These are phyloP conservation scores for Drosophila gaucha DNA, from an alignment of 2,888 invertebrate genomes.

Conservation along the genomic window DNA sequence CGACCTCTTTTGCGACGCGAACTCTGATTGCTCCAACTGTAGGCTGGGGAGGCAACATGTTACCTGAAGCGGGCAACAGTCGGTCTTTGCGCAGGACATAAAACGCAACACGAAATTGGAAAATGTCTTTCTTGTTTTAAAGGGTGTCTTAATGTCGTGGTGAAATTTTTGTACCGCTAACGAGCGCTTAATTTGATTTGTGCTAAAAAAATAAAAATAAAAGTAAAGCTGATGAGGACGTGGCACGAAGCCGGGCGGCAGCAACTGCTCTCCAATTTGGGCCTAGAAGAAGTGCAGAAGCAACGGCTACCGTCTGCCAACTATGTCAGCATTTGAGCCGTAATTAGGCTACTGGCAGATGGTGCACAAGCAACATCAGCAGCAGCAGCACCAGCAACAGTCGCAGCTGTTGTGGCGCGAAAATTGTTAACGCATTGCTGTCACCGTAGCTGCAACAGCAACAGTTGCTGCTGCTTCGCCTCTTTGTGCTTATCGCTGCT, in stretches of 20 bases:
- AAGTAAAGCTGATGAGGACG: conserved; percentile 57
- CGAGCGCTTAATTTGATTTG: conserved; percentile 74
- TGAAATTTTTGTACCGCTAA: conserved; percentile 65
- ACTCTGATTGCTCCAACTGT: conserved; percentile 38
- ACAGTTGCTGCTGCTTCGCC: conserved; percentile 20
- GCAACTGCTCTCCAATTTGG: conserved; percentile 35
- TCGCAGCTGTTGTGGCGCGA: conserved; percentile 69
- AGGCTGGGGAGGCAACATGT: background rate
- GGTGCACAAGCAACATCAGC: conserved; percentile 15
- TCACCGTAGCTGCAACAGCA: conserved; percentile 45
- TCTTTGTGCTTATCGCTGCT: conserved; percentile 58
- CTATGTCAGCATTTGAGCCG: conserved; percentile 71
- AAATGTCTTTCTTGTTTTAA: conserved; percentile 17
- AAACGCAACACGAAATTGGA: conserved; percentile 26
- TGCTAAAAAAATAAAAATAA: conserved; percentile 23
- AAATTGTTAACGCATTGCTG: conserved; percentile 80
- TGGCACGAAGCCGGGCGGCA: conserved; percentile 52
- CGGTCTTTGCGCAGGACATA: conserved; percentile 34
- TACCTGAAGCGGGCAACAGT: conserved; percentile 2
- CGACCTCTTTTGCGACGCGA: conserved; percentile 75
- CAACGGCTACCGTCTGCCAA: conserved; percentile 55
- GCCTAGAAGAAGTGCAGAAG: conserved; percentile 53
- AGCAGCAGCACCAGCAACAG: conserved; percentile 1
- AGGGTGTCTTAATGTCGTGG: conserved; percentile 55
- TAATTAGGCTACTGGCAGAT: conserved; percentile 76